Evolutionary conservation across 2,113 vertebrate species (phyloP).

Genomic region (Egretta garzetta): DNA sequence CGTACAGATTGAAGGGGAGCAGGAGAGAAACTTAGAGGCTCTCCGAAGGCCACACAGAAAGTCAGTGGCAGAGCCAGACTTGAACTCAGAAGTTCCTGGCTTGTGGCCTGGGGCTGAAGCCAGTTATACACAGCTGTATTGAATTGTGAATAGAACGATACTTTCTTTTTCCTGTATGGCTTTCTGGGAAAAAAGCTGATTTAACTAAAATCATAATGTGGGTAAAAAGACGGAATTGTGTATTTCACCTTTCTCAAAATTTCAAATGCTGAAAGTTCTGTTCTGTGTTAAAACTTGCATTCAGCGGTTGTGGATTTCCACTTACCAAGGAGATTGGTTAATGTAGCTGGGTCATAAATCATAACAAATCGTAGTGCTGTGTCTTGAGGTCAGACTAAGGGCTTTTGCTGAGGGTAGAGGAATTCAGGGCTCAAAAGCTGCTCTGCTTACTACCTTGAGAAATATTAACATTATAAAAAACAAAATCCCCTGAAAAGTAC

Average conservation of each 20-base stretch:
- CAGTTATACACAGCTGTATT: background rate
- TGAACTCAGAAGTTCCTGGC: constrained; percentile 56
- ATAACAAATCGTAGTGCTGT: background rate
- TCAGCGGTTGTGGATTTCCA: background rate
- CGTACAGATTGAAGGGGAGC: background rate
- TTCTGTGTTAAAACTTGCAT: background rate
- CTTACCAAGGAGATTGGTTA: background rate
- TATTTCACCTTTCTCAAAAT: background rate
- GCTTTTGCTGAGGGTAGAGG: background rate
- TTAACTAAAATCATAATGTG: background rate
- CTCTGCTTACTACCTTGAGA: background rate
- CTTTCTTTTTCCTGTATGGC: background rate
- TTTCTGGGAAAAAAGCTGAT: background rate
- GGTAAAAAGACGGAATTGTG: background rate
- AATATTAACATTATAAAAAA: background rate
- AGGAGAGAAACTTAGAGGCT: background rate
- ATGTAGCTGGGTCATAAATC: background rate
- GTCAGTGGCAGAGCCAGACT: constrained; percentile 13
- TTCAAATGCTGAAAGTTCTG: background rate
- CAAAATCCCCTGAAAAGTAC: background rate
- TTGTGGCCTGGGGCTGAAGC: constrained; percentile 3
- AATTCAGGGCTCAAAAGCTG: background rate
- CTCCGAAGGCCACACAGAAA: constrained; percentile 24
- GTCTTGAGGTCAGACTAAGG: background rate
- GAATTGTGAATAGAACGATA: constrained; percentile 5